Base-by-base conservation (phyloP, 2,113 vertebrate genomes). In the Pongo abelii region DNA sequence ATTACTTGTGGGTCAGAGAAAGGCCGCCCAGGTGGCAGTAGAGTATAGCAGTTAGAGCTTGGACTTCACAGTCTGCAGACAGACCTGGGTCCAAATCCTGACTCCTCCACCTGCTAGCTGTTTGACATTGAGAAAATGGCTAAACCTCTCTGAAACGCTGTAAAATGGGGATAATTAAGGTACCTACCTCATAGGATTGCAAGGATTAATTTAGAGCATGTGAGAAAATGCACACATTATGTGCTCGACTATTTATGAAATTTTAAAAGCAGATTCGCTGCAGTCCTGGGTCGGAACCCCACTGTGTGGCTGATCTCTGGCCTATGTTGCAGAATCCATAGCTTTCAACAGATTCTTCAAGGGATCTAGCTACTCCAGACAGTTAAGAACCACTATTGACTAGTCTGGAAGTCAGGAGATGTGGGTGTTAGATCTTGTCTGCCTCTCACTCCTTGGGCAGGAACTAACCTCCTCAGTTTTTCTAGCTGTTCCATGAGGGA, bases 111-210 rank as follows among this genome's bases (percentile, higher is more conserved):
- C 23, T 52, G 11, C 14, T 7, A 52, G 85, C 84, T 86, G 67
- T 88, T n/a, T 81, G 84, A 69, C 61, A 32, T 35, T 32, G 43
- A 79, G 74, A 52, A 96, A 59, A 40, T 50, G 5, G 16, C 67
- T 72, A 50, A 90, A n/a, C n/a, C 5, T 61, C 96, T 95, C 87
- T 92, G 94, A 84, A 85, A 78, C 74, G 95, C 85, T 92, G 13
- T 81, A 70, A 94, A 61, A 35, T 80, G 40, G 83, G 86, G 84
- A 91, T 84, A 40, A 74, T 93, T n/a, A 61, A 27, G 64, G 57
- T 22, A n/a, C 8, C 32, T 92, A 46, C 38, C 30, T 64, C 50
- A 5, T 7, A 40, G 61, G 50, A 70, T n/a, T 91, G 67, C 46
- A 20, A 59, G 13, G 88, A 90, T 70, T 83, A 48, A 96, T 84